Base-by-base conservation (phyloP, 2,797 vertebrate genomes). In the Chiloscyllium punctatum region DNA sequence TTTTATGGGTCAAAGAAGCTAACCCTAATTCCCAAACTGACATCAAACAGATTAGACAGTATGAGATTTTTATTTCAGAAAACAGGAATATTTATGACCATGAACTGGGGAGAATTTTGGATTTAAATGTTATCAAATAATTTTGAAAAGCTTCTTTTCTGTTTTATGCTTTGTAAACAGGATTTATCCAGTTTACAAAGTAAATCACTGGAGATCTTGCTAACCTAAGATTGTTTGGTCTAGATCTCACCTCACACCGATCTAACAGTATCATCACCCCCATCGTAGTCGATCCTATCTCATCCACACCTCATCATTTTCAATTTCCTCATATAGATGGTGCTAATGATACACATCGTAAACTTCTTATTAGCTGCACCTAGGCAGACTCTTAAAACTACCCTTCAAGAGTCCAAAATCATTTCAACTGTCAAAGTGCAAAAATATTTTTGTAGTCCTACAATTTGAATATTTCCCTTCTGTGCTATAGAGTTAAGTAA, bases 301-400 rank as follows among this genome's bases (percentile, higher is more conserved):
- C 96, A 97, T 98, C 98, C 97, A 97, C 97, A 98, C 97, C 98
- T 98, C 97, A 96, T 97, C 97, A 8, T 97, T 97, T 96, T 97
- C 97, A 96, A 95, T 97, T 97, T 97, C 98, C 98, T 98, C 98
- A 98, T 98, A 98, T 97, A 98, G 98, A 97, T 96, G 97, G 97
- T 98, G 97, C 97, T 98, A 98, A 99, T 98, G 98, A 98, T 98
- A 98, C 98, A 98, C 97, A 96, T 97, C 98, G 97, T 98, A 98
- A 98, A 98, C 97, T 98, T 98, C 98, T 97, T 97, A 98, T 98
- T 98, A 98, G 97, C 97, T 98, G 97, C 98, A 97, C 97, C 97
- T 97, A 98, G 96, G 96, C 96, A 97, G 96, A 96, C 72, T 48
- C 87, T 96, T 97, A 96, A 97, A 97, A 97, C 97, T 97, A 97